Evolutionary conservation across 2,888 invertebrate genomes (phyloP), one percentile per base, ranked within the genome.

Genomic region (Erpobdella octoculata): DNA sequence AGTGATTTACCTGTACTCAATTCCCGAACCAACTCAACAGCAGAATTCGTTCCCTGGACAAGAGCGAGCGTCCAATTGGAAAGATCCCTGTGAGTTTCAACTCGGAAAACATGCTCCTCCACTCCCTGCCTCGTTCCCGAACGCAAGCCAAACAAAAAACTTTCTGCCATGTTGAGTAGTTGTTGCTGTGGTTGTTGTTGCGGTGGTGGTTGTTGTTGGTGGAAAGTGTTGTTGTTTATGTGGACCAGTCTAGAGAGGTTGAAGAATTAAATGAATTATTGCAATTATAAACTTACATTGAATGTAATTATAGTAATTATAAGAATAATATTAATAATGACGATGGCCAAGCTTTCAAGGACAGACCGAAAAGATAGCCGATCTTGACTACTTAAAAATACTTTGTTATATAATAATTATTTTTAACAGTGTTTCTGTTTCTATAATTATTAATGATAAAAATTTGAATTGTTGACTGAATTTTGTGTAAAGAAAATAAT

Each of bases 41-140:
- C 93, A 76, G 89, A 89, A 82, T 97, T 96, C 76, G 94, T 92
- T 65, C 95, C 95, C 82, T 95, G 92, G 61, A 97, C 94, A 37
- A 97, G 87, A 69, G 91, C 89, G 76, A 92, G 88, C 21, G 95
- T 95, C 89, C 94, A 97, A 71, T 89, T 89, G 0, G 95, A 93
- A 81, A 97, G 87, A 84, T 97, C 96, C 78, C 94, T 87, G 82
- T 94, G 92, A 46, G 95, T 93, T 86, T 97, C 96, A 48, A 92
- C 91, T 65, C 93, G 87, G 79, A 95, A 87, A 82, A 90, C 88
- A 81, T 93, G 91, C 78, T 91, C 90, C 74, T 91, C 86, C 64
- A 97, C 90, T 15, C 95, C 93, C 78, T 89, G 89, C 74, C 91
- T 88, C 71, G 94, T 92, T 76, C 94, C 93, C 87, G 79, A 93